Base-by-base conservation (phyloP, 2,113 vertebrate genomes). In the Bambusicola thoracicus region DNA sequence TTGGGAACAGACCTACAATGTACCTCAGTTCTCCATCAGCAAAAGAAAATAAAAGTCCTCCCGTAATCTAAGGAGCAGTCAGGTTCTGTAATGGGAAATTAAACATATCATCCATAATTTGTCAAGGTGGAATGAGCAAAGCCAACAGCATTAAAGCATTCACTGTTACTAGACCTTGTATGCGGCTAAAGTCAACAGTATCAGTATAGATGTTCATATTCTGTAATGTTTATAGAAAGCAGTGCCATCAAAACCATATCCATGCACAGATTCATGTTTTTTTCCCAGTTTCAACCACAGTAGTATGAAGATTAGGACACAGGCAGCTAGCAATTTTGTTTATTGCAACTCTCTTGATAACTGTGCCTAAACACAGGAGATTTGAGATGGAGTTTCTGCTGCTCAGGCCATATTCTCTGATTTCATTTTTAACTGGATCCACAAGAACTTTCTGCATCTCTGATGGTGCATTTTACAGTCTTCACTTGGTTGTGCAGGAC, bases 101-200 rank as follows among this genome's bases (percentile, higher is more conserved):
- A 95, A 96, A 96, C 85, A 95, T 96, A 90, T 92, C 95, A 95
- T 95, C 90, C 82, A 95, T 92, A 95, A 97, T 95, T 95, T 97
- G 92, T 94, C 95, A 94, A 95, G 94, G 80, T 95, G 74, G 85
- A 97, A 92, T 91, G 90, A 96, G 85, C 78, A 95, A 95, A 97
- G 90, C 72, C 87, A 95, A 94, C 85, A 93, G 46, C 72, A 78
- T 86, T 91, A 95, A 94, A 96, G 81, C 83, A 84, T 86, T 81
- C 82, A 91, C 92, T 87, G 88, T 92, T 92, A 79, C 81, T 89
- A 62, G 83, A 92, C 72, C 83, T 89, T 87, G n/a, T 70, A 89
- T 83, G 93, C 40, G 65, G 80, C 91, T 90, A 83, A 94, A 95
- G 91, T 91, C 86, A 96, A 96, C 91, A 95, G 85, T 78, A 93